Base-by-base conservation (phyloP, 2,888 invertebrate genomes). In the Orchesella flavescens region DNA sequence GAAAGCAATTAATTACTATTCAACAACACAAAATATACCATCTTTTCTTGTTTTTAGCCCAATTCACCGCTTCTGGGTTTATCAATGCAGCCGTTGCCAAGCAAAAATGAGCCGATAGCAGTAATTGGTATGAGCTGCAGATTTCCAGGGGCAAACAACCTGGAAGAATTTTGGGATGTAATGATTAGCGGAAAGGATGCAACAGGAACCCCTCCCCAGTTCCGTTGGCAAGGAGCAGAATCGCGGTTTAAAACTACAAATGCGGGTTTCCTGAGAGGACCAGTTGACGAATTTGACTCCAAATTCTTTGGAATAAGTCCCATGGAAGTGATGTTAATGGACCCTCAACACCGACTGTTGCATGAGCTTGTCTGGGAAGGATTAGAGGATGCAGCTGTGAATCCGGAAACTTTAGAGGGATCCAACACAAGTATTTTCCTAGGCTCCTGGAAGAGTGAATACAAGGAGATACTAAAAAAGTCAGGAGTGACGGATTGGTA, bases 121-220 rank as follows among this genome's bases (percentile, higher is more conserved):
- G 34, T 75, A 19, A 66, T 75, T 1, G 75, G 75, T 1, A 46
- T 65, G 53, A 55, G 65, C 21, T 75, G 75, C 44, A 46, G 75
- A 0, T 43, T 77, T 19, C 77, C 77, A 9, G 68, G 55, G n/a
- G 66, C 68, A 44, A 66, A 77, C 21, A 68, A 53, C 21, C 55
- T 57, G 0, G 59, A 66, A 9, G 77, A 77, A 21, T 77, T 77
- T 59, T 77, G 77, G 77, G 68, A 77, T 9, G 5, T 68, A 1
- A n/a, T 77, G 1, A 9, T 24, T 9, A 13, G 24, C 9, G 77
- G 77, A 23, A 55, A 68, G 55, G 77, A 77, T 23, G 68, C 15
- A n/a, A 43, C n/a, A 15, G n/a, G n/a, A 3, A 13, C 4, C 3
- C n/a, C 43, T 10, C 66, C 66, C 1, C 17, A 24, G 15, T 34